Percentiles rank a stretch among this genome's conserved stretches.
phyloP scores from a whole-genome alignment of 2,797 vertebrate species.

The Loriculus beryllinus region DNA sequence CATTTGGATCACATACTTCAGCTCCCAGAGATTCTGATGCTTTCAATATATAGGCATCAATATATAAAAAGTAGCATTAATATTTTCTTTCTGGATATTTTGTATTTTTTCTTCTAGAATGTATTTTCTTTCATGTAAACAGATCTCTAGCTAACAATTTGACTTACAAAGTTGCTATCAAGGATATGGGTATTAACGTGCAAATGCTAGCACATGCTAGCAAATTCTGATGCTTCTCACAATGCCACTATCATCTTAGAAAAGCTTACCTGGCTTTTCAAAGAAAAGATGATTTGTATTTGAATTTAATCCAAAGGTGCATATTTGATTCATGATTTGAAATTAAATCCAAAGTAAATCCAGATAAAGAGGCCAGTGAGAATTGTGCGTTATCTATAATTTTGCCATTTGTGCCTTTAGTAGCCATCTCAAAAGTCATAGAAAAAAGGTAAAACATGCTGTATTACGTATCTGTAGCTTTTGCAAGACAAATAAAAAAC shows the following conservation, averaged over 20 bases:
- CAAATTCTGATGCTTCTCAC: neutral
- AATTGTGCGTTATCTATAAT: neutral
- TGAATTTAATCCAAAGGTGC: neutral
- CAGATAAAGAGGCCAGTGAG: neutral
- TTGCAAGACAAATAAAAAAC: neutral
- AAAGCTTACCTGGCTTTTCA: neutral
- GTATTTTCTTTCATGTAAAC: neutral
- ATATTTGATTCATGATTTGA: neutral
- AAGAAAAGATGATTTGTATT: neutral
- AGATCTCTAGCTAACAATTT: neutral
- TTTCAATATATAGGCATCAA: neutral
- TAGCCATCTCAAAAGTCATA: neutral
- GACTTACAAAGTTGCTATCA: neutral
- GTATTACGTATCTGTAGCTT: neutral
- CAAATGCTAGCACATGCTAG: too few relatives aligned
- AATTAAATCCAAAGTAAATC: neutral
- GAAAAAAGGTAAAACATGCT: neutral
- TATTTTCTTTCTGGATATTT: neutral
- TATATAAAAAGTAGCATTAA: neutral
- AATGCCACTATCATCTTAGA: neutral
- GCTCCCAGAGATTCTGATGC: neutral
- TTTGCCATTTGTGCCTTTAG: neutral
- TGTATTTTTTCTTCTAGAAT: neutral
- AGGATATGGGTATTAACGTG: neutral
- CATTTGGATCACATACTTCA: neutral